Evolutionary conservation across 2,888 invertebrate species (phyloP), one percentile per base, ranked within the genome.

Genomic region (Myopa testacea): DNA sequence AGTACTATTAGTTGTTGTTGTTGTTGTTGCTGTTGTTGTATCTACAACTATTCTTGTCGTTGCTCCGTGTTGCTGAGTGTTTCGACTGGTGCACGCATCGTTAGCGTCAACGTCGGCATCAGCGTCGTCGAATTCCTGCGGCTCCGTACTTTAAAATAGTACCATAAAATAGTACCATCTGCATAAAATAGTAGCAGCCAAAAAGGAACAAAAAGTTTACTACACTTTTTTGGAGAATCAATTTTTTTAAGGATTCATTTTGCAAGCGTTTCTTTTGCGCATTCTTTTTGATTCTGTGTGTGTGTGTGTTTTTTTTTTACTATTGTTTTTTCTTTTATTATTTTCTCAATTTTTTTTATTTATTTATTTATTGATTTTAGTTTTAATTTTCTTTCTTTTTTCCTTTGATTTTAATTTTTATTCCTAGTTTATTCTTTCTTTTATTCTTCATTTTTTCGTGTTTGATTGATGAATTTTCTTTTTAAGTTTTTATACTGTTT

Each of bases 1-100:
- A 45, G 10, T 10, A 52, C 65, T 74, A 40, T 45, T 73, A 74
- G 75, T 58, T 62, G 73, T 76, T 68, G 68, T 60, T 72, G 68
- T 37, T 77, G 16, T 75, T 75, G 67, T 67, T 78, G 19, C 80
- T 80, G 55, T 78, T 75, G 69, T 73, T 78, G 76, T 72, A 45
- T 12, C 37, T 38, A 34, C 52, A 10, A 45, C 72, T 63, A 70
- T 40, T 78, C 40, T 70, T 45, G 62, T 38, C 60, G 50, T 19
- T 19, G 63, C 12, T 65, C 7, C 8, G 65, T 34, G 58, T 6
- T 58, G 16, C 4, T 58, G 26, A 26, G 26, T 2, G 26, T 26
- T 58, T 58, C 6, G 8, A 60, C 37, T 34, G 6, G 26, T 50
- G 45, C 7, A 26, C 16, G 65, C 37, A 12, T n/a, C n/a, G 26